Conservation (phyloP, 1,140 invertebrate species). For the Vollenhovia emeryi region DNA sequence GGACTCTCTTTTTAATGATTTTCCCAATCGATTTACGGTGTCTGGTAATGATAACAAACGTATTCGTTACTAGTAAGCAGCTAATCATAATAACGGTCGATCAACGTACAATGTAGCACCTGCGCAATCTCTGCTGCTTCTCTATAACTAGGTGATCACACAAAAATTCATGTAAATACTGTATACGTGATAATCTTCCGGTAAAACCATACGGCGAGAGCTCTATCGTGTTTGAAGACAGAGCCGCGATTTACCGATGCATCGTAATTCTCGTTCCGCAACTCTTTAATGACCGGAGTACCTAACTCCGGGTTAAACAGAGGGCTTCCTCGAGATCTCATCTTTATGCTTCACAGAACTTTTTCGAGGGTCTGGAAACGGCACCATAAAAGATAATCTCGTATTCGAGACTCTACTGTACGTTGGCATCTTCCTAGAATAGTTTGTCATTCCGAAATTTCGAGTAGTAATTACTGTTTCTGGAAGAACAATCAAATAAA, state of each 20-base stretch:
- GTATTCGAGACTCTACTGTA: constrained; percentile 73
- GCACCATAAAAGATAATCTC: constrained; percentile 72
- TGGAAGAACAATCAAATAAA: not conserved
- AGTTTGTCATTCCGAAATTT: constrained; percentile 51
- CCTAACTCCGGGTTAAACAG: constrained; percentile 57
- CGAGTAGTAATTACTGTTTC: not conserved
- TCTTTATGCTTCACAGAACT: constrained; percentile 71
- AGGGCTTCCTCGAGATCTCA: constrained; percentile 67
- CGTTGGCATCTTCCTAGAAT: constrained; percentile 75
- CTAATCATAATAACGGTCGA: constrained; percentile 11
- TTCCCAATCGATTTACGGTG: constrained; percentile 35
- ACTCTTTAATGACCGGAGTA: constrained; percentile 35
- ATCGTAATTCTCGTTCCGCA: constrained; percentile 54
- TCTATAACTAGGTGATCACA: constrained; percentile 42
- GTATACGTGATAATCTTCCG: constrained; percentile 22
- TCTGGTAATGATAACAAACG: constrained; percentile 39
- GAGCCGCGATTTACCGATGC: constrained; percentile 13
- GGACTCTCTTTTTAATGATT: constrained; percentile 26
- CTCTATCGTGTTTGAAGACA: not conserved
- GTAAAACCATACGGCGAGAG: constrained; percentile 18
- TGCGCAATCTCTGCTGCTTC: constrained; percentile 1
- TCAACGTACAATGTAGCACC: constrained; percentile 24
- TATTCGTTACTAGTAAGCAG: constrained; percentile 35
- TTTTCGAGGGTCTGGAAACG: constrained; percentile 68
- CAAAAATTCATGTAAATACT: constrained; percentile 54